A percentile compares a stretch with the other conserved stretches of the same genome.
Conservation (phyloP, 2,888 invertebrate genomes). For the Norana najaformis region DNA sequence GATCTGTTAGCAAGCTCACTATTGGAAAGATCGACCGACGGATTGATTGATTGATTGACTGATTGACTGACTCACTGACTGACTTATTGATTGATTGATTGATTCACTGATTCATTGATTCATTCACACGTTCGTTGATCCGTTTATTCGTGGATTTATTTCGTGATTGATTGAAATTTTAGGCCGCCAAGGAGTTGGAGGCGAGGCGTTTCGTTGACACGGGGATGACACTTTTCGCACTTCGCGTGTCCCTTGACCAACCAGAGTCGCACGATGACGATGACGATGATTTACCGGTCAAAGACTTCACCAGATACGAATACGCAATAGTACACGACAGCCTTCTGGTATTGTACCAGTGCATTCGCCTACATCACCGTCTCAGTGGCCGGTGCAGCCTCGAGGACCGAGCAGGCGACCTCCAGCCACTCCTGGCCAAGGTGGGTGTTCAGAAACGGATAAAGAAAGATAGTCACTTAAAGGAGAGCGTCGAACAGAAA, state of each 20-base stretch:
- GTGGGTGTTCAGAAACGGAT: neutral
- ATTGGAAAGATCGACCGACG: no score
- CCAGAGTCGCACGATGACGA: neutral
- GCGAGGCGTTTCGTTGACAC: constrained; percentile 35
- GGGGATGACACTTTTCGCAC: constrained; percentile 36
- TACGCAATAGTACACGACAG: constrained; percentile 40
- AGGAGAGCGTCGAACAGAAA: no score
- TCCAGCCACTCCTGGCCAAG: constrained; percentile 15
- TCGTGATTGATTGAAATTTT: no score
- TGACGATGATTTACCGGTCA: neutral
- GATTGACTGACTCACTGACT: no score
- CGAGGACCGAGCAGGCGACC: neutral
- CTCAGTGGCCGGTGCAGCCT: constrained; percentile 37
- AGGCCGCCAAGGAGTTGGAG: constrained; percentile 33
- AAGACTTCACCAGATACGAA: constrained; percentile 35
- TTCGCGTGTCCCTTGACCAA: constrained; percentile 23
- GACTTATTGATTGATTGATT: neutral
- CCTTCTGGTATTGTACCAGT: constrained; percentile 41
- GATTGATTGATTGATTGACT: no score
- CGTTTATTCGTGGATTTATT: no score
- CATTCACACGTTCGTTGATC: neutral
- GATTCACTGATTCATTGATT: neutral
- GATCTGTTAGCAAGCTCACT: no score
- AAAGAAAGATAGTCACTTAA: no score
- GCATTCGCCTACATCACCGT: constrained; percentile 34